Conservation (phyloP, 2,113 vertebrate species). For the Rhinogobius similis region DNA sequence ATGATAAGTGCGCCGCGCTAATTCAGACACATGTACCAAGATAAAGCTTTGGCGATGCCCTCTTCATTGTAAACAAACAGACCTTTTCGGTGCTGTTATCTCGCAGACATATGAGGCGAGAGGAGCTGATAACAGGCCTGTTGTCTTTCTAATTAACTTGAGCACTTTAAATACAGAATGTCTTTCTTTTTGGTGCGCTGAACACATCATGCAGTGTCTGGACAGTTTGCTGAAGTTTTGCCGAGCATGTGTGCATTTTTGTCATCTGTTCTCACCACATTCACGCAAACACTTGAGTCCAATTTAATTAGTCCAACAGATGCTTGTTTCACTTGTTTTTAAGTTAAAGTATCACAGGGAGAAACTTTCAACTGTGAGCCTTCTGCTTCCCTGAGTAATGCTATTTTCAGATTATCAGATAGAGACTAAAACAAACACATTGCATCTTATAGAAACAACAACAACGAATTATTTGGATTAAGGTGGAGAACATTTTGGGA, state of each 20-base stretch:
- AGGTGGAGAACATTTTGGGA: background rate
- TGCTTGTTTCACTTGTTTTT: slow-evolving; percentile 9
- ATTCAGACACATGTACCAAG: background rate
- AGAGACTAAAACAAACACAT: background rate
- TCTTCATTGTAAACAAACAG: slow-evolving; percentile 8
- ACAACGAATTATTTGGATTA: background rate
- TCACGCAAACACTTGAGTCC: slow-evolving; percentile 6
- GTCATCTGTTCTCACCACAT: slow-evolving; percentile 13
- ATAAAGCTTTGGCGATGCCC: background rate
- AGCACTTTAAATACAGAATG: slow-evolving; percentile 54
- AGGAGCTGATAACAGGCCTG: slow-evolving; percentile 38
- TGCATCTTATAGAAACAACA: too few species aligned
- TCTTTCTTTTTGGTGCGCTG: background rate
- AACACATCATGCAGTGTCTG: slow-evolving; percentile 5
- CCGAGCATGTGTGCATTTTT: slow-evolving; percentile 12
- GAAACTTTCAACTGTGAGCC: slow-evolving; percentile 8
- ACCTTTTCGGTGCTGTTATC: background rate
- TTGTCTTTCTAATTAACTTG: slow-evolving; percentile 55
- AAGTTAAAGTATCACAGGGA: slow-evolving; percentile 3
- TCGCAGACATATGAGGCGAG: slow-evolving; percentile 17
- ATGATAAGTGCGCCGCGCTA: background rate
- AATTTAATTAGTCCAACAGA: slow-evolving; percentile 15
- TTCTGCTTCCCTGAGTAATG: slow-evolving; percentile 2
- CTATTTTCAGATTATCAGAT: slow-evolving; percentile 2
- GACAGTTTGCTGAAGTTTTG: slow-evolving; percentile 5